A percentile compares a stretch with the other conserved stretches of the same genome.
These are phyloP conservation scores for Limnephilus lunatus DNA, from an alignment of 2,888 invertebrate species.

Conservation along the genomic window DNA sequence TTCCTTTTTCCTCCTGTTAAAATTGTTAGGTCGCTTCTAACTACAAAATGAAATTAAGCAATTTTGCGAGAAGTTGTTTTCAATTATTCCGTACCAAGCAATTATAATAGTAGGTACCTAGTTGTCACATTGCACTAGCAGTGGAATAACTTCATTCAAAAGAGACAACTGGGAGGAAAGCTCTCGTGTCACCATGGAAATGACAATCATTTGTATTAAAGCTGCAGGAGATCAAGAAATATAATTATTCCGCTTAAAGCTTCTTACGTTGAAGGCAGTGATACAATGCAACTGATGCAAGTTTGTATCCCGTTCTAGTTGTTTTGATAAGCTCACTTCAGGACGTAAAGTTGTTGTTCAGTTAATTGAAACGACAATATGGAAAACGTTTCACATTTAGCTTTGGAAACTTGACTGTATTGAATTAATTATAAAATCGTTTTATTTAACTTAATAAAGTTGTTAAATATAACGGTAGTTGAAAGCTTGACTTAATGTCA, in stretches of 20 bases:
- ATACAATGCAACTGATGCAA: constrained; percentile 1
- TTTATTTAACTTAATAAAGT: background rate
- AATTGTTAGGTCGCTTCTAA: background rate
- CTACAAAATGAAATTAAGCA: background rate
- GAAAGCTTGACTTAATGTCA: too few species aligned
- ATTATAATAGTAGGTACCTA: background rate
- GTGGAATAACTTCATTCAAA: background rate
- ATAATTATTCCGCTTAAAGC: background rate
- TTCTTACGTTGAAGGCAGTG: background rate
- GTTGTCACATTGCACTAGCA: background rate
- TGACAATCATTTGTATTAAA: background rate
- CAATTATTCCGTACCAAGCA: background rate
- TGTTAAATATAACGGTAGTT: too few species aligned
- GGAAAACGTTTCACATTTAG: background rate
- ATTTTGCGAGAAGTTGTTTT: background rate
- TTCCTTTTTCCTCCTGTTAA: background rate
- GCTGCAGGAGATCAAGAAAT: constrained; percentile 2
- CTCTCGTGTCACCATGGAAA: background rate
- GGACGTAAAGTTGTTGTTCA: background rate
- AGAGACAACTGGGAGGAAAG: background rate
- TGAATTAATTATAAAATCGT: background rate
- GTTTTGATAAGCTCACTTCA: background rate
- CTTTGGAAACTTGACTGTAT: background rate
- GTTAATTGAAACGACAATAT: background rate
- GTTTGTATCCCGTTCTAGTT: background rate